phyloP scores from a whole-genome alignment of 2,888 invertebrate species.

The Platynereis dumerilii region DNA sequence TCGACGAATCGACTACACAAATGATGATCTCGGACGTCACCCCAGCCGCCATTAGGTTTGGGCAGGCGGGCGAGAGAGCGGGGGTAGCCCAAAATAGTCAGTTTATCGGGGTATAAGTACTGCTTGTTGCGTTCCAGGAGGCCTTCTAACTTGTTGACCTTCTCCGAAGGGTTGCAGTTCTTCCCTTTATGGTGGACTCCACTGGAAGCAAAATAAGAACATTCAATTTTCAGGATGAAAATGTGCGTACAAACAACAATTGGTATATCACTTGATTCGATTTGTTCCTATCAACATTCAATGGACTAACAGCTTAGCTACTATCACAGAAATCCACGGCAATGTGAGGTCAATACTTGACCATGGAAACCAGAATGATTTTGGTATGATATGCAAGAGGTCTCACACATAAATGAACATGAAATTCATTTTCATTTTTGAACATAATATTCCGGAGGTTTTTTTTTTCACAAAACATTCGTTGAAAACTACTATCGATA shows the following conservation, averaged over 20 bases:
- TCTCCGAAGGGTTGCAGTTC: conserved; percentile 67
- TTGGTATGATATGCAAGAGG: too few relatives aligned
- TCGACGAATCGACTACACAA: conserved; percentile 70
- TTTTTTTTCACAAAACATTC: too few relatives aligned
- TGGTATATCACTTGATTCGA: not conserved
- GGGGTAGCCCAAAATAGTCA: conserved; percentile 69
- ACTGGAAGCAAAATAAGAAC: conserved; percentile 68
- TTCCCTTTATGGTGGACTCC: conserved; percentile 88
- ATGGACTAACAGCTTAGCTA: too few relatives aligned
- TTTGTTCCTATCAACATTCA: too few relatives aligned
- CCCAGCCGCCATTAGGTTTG: conserved; percentile 92
- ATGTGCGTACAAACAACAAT: not conserved
- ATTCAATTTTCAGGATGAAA: too few relatives aligned
- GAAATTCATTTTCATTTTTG: too few relatives aligned
- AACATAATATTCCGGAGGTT: too few relatives aligned
- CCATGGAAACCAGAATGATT: too few relatives aligned
- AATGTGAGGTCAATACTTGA: too few relatives aligned
- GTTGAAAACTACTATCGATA: too few relatives aligned
- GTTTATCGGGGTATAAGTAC: conserved; percentile 65
- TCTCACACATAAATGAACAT: too few relatives aligned
- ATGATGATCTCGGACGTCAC: conserved; percentile 85
- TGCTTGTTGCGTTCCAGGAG: conserved; percentile 61
- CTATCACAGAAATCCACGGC: too few relatives aligned
- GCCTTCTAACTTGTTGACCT: conserved; percentile 53
- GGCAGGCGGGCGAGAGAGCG: conserved; percentile 57